Evolutionary conservation across 2,888 invertebrate genomes (phyloP).

Genomic region (Scotopteryx bipunctaria): DNA sequence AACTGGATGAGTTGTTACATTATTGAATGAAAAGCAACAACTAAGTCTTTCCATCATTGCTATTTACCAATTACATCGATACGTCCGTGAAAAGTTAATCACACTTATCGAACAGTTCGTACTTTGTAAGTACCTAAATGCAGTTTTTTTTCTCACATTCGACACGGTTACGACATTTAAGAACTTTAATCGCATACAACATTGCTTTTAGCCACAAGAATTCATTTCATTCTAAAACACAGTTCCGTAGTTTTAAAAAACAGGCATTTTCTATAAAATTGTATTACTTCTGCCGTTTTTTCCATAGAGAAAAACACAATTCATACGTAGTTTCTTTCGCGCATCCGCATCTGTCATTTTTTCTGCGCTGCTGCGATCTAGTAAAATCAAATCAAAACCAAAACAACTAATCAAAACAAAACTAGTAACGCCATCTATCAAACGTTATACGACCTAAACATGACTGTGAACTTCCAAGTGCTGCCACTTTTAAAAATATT

Average conservation of each 20-base stretch:
- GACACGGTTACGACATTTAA: slow-evolving; percentile 8
- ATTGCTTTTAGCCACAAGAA: not conserved
- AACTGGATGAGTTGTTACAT: not conserved
- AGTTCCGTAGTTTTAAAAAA: slow-evolving; percentile 4
- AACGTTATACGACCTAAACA: too few relatives aligned
- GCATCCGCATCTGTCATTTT: slow-evolving; percentile 20
- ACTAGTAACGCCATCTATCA: slow-evolving; percentile 32
- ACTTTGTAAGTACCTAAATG: not conserved
- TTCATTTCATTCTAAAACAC: not conserved
- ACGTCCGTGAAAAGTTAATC: slow-evolving; percentile 6
- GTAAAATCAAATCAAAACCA: slow-evolving; percentile 15
- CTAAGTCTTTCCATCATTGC: not conserved
- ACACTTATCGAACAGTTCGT: not conserved
- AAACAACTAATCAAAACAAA: slow-evolving; percentile 27
- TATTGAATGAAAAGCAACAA: not conserved
- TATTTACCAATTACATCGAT: not conserved
- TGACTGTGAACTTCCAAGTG: not conserved
- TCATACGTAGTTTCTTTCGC: slow-evolving; percentile 8
- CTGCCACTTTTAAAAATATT: not conserved
- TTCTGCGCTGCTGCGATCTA: slow-evolving; percentile 27
- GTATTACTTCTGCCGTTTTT: not conserved
- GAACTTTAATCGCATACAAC: too few relatives aligned
- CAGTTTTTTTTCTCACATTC: slow-evolving; percentile 12
- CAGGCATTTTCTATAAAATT: slow-evolving; percentile 1
- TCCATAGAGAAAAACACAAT: too few relatives aligned